Percentiles rank a stretch among this genome's conserved stretches.
These are phyloP conservation scores for Schizopygopsis pylzovi DNA, from an alignment of 2,797 vertebrate species.

Conservation along the genomic window DNA sequence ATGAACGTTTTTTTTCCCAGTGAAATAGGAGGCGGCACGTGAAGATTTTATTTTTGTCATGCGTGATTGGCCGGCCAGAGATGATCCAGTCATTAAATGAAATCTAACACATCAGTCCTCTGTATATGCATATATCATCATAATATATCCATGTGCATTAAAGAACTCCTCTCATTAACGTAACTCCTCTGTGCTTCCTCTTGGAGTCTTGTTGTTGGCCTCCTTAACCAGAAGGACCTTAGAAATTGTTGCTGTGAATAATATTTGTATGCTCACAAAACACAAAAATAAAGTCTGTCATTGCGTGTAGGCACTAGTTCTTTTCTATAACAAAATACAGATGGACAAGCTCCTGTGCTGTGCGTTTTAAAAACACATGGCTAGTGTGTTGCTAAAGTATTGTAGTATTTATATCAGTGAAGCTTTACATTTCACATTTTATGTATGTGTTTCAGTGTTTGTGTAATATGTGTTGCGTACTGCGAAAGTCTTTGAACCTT, in stretches of 20 bases:
- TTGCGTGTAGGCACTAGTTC: neutral
- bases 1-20: neutral
- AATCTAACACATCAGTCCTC: constrained; percentile 8
- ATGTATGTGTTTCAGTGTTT: neutral
- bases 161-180: constrained; percentile 12
- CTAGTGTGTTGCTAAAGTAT: neutral
- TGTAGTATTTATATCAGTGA: neutral
- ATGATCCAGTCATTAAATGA: neutral
- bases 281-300: neutral
- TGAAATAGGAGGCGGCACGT: constrained; percentile 5
- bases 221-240: constrained; percentile 29
- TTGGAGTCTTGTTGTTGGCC: neutral
- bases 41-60: constrained; percentile 10
- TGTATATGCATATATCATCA: constrained; percentile 32
- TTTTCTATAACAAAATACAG: neutral
- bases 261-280: constrained; percentile 9
- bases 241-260: constrained; percentile 2
- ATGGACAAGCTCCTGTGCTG: neutral
- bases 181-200: neutral
- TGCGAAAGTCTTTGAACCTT: neutral
- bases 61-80: neutral
- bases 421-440: neutral
- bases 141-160: constrained; percentile 14
- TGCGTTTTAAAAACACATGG: neutral
- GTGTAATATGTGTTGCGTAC: neutral